Base-by-base conservation (phyloP, 2,113 vertebrate species). In the Brachyhypopomus occidentalis region DNA sequence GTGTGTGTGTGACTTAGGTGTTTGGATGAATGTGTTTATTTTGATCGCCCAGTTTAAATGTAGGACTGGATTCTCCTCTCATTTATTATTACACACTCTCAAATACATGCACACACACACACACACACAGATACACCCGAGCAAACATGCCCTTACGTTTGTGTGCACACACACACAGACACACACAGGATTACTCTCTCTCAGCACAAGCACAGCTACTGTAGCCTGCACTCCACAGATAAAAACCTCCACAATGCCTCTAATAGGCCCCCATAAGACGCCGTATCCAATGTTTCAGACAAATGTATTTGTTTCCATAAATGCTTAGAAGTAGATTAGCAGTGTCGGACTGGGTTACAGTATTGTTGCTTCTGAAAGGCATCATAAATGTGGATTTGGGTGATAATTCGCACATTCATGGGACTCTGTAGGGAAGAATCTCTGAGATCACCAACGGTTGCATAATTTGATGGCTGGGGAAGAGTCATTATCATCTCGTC, bases 191-290 rank as follows among this genome's bases (percentile, higher is more conserved):
- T 81, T 81, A 81, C 72, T 14, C 48, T 76, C 72, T 64, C 77
- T 71, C 71, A 63, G 1, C 55, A 70, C 71, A 64, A 71, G 60
- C 80, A 82, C 77, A 80, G 73, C 70, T 74, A 74, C 84, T 80
- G 75, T 78, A 86, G 81, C 74, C 84, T 86, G 84, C 70, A 23
- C 77, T 81, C 73, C 62, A 81, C 74, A 78, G 84, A 86, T 86
- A 86, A 85, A 81, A 83, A 63, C 75, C 66, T 16, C 4, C 62
- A 86, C 84, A 86, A 86, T 86, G 81, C 69, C 62, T 36, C 77
- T 83, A 85, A 85, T 79, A 74, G 80, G 78, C n/a, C 56, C 78
- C 75, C 56, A 79, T 56, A 79, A 83, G 78, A 80, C 58, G 4
- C 60, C 75, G 25, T 62, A 80, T 77, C 78, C 74, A 78, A 80